phyloP scores from a whole-genome alignment of 30 jellyfish, hydroid and myxozoan species.

The Hydractinia symbiolongicarpus region DNA sequence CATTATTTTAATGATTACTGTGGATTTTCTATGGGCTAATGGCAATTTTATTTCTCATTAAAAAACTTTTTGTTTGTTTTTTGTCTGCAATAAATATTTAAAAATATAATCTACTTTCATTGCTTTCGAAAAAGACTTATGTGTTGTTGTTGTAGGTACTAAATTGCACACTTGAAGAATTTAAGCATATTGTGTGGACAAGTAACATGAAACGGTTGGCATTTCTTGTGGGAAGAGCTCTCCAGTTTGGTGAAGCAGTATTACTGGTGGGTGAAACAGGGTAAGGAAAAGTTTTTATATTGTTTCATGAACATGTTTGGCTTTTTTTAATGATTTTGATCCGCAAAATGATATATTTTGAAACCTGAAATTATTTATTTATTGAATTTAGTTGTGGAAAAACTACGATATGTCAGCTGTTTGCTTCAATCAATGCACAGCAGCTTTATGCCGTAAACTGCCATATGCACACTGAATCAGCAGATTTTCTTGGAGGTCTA shows the following conservation, averaged over 20 bases:
- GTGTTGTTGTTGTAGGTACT: background rate
- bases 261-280: conserved; percentile 97
- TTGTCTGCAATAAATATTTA: too few relatives aligned
- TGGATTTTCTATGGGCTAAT: background rate
- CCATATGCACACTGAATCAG: conserved; percentile 94
- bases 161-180: conserved; percentile 16
- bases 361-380: background rate
- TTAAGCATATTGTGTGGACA: conserved; percentile 93
- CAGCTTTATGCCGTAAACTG: conserved; percentile 70
- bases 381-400: conserved; percentile 72
- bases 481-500: conserved; percentile 97
- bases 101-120: too few relatives aligned
- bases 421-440: conserved; percentile 44
- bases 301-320: background rate
- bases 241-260: conserved; percentile 84
- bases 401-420: conserved; percentile 87
- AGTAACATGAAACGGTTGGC: conserved; percentile 65
- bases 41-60: background rate
- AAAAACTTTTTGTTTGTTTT: background rate
- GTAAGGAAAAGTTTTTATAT: conserved; percentile 25
- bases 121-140: background rate
- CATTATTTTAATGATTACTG: background rate
- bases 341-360: too few relatives aligned
- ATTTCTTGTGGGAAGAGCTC: conserved; percentile 82
- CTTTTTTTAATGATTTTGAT: too few relatives aligned